Evolutionary conservation across 2,888 invertebrate species (phyloP), one percentile per base, ranked within the genome.

Genomic region (Nemotelus nigrinus): DNA sequence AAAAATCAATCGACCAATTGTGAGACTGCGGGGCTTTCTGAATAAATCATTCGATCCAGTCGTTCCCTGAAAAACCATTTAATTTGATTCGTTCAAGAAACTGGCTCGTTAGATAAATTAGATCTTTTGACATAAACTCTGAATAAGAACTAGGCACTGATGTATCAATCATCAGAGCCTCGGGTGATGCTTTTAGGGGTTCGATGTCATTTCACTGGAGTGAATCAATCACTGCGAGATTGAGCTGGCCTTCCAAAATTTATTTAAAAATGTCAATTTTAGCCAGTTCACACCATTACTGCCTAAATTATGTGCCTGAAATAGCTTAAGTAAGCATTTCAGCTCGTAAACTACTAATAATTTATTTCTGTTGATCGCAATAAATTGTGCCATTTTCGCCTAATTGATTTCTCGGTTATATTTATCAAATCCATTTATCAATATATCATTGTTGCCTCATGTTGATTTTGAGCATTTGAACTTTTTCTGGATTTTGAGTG

Each of bases 51-150:
- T 60, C 39, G 25, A 60, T 0, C 7, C 41, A 41, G 41, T 41
- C 60, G 41, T 60, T 60, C 41, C 41, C 60, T 41, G 41, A 43
- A 60, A 60, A 60, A 60, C 60, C 60, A 60, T 60, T 25, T 60
- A 60, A 60, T 60, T 60, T 60, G 41, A 60, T 39, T 39, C 41
- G 60, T 41, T n/a, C 60, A 60, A 39, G 41, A 60, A 60, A 60
- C 41, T 60, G 41, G 7, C 7, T 39, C 7, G 41, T 60, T 43
- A 7, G 60, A 41, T 43, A 25, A 25, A 60, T 60, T 43, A 2
- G 41, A n/a, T 58, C 3, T 7, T 60, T 60, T 41, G 25, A 25
- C 25, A 25, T 25, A 25, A 25, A 25, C 25, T 25, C 25, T 25
- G 25, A 25, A 25, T 25, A 25, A 25, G 1, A 25, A 25, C 25